These are phyloP conservation scores for Eudemis profundana DNA, from an alignment of 2,888 invertebrate genomes.

Conservation along the genomic window DNA sequence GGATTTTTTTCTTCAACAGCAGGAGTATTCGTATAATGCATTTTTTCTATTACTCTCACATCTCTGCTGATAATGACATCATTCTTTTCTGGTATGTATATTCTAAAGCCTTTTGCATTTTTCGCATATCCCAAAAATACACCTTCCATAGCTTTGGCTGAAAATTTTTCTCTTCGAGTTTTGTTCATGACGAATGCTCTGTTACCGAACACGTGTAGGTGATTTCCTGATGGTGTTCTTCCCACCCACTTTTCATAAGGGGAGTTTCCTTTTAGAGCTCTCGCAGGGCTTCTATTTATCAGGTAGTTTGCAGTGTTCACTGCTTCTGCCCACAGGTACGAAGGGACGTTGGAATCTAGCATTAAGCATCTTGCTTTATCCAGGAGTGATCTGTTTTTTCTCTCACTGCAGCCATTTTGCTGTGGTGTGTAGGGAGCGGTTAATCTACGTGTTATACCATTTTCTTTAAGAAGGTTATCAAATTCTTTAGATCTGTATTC, in stretches of 20 bases:
- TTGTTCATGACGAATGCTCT: constrained; percentile 1
- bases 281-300: constrained; percentile 7
- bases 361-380: constrained; percentile 11
- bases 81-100: background rate
- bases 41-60: too few relatives aligned
- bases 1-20: too few relatives aligned
- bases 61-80: background rate
- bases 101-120: background rate
- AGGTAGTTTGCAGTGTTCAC: background rate
- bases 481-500: background rate
- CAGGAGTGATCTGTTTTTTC: background rate
- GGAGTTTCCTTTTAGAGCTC: constrained; percentile 4
- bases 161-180: background rate
- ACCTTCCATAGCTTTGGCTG: background rate
- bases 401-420: background rate
- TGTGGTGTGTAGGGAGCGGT: background rate
- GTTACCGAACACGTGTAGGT: background rate
- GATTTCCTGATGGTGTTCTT: background rate
- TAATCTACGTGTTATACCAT: background rate
- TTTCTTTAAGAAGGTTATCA: background rate
- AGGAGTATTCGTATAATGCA: too few relatives aligned
- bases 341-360: background rate
- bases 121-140: constrained; percentile 2
- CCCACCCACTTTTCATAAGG: constrained; percentile 7
- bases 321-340: background rate